Conservation (phyloP, 2,888 invertebrate species). For the Leptura quadrifasciata region DNA sequence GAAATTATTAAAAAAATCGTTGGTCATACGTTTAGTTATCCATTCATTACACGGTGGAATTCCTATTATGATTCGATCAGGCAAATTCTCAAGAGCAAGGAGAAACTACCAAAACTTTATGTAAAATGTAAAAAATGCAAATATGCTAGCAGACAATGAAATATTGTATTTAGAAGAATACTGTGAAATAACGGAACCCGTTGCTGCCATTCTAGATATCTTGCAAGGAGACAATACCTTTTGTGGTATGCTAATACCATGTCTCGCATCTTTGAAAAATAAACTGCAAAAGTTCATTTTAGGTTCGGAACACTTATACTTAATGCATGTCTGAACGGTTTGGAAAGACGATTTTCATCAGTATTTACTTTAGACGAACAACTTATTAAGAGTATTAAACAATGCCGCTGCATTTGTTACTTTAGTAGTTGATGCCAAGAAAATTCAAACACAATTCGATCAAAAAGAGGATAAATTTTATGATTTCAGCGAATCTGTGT, state of each 20-base stretch:
- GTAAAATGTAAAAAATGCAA: slow-evolving; percentile 11
- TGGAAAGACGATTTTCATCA: slow-evolving; percentile 15
- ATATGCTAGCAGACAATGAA: neutral
- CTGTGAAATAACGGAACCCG: slow-evolving; percentile 18
- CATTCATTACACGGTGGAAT: neutral
- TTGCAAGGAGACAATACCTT: slow-evolving; percentile 10
- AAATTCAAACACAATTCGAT: neutral
- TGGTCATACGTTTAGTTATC: slow-evolving; percentile 14
- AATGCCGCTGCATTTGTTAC: neutral
- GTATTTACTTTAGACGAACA: neutral
- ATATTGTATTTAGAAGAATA: slow-evolving; percentile 27
- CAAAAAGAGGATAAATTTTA: neutral
- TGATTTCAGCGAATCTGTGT: slow-evolving; percentile 1
- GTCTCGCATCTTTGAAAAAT: slow-evolving; percentile 33
- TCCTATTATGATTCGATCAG: slow-evolving; percentile 4
- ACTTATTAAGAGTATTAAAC: neutral
- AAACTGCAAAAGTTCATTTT: slow-evolving; percentile 17
- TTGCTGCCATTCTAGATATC: slow-evolving; percentile 15
- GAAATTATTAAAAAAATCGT: slow-evolving; percentile 19
- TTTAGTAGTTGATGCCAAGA: neutral
- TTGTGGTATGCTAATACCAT: slow-evolving; percentile 19
- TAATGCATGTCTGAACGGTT: slow-evolving; percentile 19
- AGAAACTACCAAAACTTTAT: neutral
- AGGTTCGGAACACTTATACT: slow-evolving; percentile 16
- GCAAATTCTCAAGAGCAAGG: slow-evolving; percentile 1